Conservation (phyloP, 2,797 vertebrate species). For the Enteromius treurensis region DNA sequence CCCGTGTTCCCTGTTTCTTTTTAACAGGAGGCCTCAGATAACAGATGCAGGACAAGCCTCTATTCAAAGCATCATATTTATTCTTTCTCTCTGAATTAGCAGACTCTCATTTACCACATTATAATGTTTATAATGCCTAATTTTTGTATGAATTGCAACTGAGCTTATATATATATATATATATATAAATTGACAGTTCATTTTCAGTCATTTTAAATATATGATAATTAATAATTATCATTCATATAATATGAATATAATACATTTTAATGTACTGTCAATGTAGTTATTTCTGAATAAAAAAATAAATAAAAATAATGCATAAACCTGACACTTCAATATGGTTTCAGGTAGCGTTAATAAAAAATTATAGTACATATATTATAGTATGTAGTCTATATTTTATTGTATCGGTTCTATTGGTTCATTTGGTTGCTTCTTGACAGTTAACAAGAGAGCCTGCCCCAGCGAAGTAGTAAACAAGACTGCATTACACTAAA, state of each 20-base stretch:
- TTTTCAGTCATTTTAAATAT: too few relatives aligned
- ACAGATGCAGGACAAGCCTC: constrained; percentile 34
- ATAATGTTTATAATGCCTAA: constrained; percentile 36
- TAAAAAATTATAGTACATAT: background rate
- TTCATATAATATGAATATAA: too few relatives aligned
- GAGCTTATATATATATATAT: too few relatives aligned
- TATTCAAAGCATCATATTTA: constrained; percentile 15
- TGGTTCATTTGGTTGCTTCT: too few relatives aligned
- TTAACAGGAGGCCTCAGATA: constrained; percentile 18
- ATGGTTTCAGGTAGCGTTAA: background rate
- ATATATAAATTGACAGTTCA: too few relatives aligned
- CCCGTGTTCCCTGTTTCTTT: constrained; percentile 32
- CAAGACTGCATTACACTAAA: background rate
- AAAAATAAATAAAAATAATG: background rate
- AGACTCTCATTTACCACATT: constrained; percentile 33
- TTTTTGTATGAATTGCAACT: constrained; percentile 15
- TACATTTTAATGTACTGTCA: too few relatives aligned
- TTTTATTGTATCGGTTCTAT: too few relatives aligned
- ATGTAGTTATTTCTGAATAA: background rate
- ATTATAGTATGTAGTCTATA: background rate
- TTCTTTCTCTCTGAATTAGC: constrained; percentile 28
- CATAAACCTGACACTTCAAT: background rate
- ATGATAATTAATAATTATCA: too few relatives aligned
- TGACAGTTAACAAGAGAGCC: too few relatives aligned
- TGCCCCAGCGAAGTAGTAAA: background rate